A percentile compares a stretch with the other conserved stretches of the same genome.
phyloP scores from a whole-genome alignment of 2,113 vertebrate genomes.

The Mormoops blainvillei region DNA sequence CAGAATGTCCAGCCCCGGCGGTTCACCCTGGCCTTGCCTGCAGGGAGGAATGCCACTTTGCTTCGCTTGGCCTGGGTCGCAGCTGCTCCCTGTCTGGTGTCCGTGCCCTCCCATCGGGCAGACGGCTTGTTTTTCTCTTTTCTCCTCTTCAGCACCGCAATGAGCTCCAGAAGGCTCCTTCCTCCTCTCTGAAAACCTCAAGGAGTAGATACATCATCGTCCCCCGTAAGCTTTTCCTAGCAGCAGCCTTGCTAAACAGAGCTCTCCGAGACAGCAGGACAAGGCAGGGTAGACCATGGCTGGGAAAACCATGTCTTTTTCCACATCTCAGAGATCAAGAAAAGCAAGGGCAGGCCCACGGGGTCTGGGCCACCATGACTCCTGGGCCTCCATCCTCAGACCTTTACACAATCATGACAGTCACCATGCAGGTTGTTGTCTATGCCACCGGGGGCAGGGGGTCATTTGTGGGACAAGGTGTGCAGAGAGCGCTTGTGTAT shows the following conservation, averaged over 20 bases:
- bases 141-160: not conserved
- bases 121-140: not conserved
- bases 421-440: not conserved
- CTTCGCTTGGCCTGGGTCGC: not conserved
- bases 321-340: not conserved
- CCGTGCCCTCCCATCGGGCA: not conserved
- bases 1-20: not conserved
- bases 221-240: not conserved
- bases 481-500: too few species aligned
- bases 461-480: accelerated
- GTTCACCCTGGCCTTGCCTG: not conserved
- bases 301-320: not conserved
- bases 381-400: not conserved
- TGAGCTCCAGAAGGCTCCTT: not conserved
- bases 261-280: not conserved
- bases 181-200: not conserved
- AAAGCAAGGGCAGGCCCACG: not conserved
- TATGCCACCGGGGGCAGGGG: too few species aligned
- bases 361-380: not conserved
- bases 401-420: not conserved
- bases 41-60: not conserved
- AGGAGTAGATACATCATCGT: not conserved
- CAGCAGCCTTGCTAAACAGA: not conserved
- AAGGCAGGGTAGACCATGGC: accelerated
- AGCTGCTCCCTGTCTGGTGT: too few species aligned